A percentile compares a stretch with the other conserved stretches of the same genome.
phyloP scores from a whole-genome alignment of 2,113 vertebrate genomes.

The Vimba vimba region DNA sequence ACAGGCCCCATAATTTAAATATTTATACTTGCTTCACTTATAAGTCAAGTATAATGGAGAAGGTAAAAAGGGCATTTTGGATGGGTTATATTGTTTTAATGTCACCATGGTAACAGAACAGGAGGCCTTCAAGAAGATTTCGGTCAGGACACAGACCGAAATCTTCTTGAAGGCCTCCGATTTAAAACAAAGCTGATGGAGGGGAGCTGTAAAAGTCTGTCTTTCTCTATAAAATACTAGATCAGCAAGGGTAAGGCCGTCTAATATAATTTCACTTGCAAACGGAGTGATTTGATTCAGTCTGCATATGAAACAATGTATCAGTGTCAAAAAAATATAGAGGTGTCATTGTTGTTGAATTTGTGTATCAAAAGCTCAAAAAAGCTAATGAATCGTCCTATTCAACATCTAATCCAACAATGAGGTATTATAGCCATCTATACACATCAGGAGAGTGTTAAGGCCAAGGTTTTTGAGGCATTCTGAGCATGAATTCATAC shows the following conservation, averaged over 20 bases:
- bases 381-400: neutral
- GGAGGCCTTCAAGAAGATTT: too few species aligned
- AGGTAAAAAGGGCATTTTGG: neutral
- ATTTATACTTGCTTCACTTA: neutral
- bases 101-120: conserved; percentile 17
- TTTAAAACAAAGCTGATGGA: conserved; percentile 1
- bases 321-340: neutral
- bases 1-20: neutral
- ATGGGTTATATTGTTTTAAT: conserved; percentile 20
- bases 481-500: neutral
- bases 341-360: neutral
- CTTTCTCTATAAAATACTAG: neutral
- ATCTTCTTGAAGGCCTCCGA: conserved; percentile 10
- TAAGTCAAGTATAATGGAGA: conserved; percentile 7
- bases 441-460: neutral
- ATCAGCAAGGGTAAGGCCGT: neutral
- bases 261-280: neutral
- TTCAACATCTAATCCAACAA: neutral
- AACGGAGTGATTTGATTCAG: neutral
- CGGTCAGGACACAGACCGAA: too few species aligned
- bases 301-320: neutral
- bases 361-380: neutral
- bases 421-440: neutral
- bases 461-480: conserved; percentile 6
- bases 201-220: neutral